Conservation (phyloP, 2,113 vertebrate genomes). For the Muntiacus muntjak region DNA sequence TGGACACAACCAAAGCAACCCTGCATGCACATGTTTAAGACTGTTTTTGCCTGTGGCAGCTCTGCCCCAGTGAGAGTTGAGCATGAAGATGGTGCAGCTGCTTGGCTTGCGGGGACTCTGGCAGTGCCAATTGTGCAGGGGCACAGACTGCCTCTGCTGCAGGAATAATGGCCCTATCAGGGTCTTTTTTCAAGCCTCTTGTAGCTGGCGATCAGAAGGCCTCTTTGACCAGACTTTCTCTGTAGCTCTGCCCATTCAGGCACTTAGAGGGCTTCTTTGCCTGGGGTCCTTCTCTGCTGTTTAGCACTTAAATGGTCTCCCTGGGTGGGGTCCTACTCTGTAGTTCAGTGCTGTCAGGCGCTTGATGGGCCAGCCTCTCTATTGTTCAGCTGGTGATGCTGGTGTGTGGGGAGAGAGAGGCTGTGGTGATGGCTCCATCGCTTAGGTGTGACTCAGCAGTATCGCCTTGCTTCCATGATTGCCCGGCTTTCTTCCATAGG, state of each 20-base stretch:
- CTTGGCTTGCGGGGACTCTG: neutral
- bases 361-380: neutral
- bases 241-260: fast-evolving
- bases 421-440: neutral
- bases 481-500: neutral
- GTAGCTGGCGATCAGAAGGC: neutral
- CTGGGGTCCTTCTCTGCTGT: neutral
- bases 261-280: neutral
- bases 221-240: neutral
- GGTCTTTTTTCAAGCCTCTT: neutral
- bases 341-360: fast-evolving
- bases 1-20: neutral
- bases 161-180: neutral
- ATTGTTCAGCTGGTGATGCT: neutral
- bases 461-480: neutral
- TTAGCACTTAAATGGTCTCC: neutral
- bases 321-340: neutral
- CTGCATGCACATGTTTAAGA: neutral
- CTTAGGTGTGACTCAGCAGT: neutral
- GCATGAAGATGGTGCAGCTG: fast-evolving
- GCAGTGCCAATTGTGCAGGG: neutral
- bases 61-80: neutral
- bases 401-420: fast-evolving
- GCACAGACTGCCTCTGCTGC: neutral
- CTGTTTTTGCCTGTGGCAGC: neutral